Conservation (phyloP, 2,113 vertebrate genomes). For the Glaucomys volans region DNA sequence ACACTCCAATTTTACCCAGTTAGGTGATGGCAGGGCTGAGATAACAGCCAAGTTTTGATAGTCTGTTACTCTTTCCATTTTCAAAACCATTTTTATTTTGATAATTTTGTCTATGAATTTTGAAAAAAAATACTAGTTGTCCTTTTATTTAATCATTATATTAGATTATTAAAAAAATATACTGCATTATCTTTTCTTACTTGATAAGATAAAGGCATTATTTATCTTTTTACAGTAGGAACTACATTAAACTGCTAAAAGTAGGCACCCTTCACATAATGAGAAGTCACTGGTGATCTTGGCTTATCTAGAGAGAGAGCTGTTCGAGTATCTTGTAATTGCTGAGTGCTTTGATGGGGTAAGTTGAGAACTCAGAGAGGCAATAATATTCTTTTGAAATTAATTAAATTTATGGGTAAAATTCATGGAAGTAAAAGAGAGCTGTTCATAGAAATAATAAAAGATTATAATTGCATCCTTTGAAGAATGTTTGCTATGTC, state of each 20-base stretch:
- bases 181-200: background rate
- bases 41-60: background rate
- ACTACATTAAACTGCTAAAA: background rate
- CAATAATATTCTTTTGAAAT: constrained; percentile 14
- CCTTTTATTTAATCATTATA: background rate
- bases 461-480: background rate
- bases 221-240: background rate
- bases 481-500: constrained; percentile 1
- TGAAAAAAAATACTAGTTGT: background rate
- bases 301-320: background rate
- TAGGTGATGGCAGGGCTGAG: background rate
- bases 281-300: background rate
- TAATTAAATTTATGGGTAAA: constrained; percentile 3
- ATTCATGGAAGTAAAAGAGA: background rate
- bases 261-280: background rate
- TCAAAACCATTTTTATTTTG: background rate
- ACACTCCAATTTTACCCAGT: background rate
- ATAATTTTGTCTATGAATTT: background rate
- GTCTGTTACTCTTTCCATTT: background rate
- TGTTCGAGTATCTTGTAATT: background rate
- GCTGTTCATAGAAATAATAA: constrained; percentile 4
- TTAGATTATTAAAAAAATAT: constrained; percentile 24
- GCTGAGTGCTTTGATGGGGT: background rate
- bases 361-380: background rate
- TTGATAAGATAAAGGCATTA: background rate